A percentile compares a stretch with the other conserved stretches of the same genome.
phyloP scores from a whole-genome alignment of 2,888 invertebrate species.

The Xylocampa areola region DNA sequence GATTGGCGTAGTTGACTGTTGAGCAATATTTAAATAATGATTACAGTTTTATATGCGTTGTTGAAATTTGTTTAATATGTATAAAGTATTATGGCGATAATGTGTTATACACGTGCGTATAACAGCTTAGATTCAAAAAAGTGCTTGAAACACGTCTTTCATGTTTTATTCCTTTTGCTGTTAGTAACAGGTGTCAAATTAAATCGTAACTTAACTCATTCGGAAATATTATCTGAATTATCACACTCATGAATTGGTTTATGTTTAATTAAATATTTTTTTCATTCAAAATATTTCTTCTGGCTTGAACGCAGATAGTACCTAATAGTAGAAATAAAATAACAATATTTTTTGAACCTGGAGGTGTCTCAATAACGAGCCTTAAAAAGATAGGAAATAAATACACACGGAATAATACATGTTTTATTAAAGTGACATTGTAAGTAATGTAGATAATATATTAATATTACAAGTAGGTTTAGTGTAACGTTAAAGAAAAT shows the following conservation, averaged over 20 bases:
- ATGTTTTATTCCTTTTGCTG: not conserved
- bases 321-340: no score
- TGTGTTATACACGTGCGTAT: slow-evolving; percentile 12
- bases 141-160: not conserved
- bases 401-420: not conserved
- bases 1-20: slow-evolving; percentile 11
- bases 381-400: not conserved
- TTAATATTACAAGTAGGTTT: slow-evolving; percentile 21
- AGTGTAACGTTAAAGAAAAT: slow-evolving; percentile 54
- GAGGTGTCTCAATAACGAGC: no score
- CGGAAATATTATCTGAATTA: no score
- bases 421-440: not conserved
- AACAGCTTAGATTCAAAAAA: slow-evolving; percentile 6
- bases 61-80: slow-evolving; percentile 29
- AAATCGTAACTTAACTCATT: no score
- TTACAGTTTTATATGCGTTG: slow-evolving; percentile 6
- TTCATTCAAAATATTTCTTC: no score
- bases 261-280: no score
- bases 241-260: no score
- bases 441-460: slow-evolving; percentile 10
- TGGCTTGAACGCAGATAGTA: no score
- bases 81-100: slow-evolving; percentile 16
- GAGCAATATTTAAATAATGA: slow-evolving; percentile 7
- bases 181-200: not conserved
- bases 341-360: no score